Evolutionary conservation across 2,888 invertebrate genomes (phyloP).

Genomic region (Yponomeuta cagnagella): DNA sequence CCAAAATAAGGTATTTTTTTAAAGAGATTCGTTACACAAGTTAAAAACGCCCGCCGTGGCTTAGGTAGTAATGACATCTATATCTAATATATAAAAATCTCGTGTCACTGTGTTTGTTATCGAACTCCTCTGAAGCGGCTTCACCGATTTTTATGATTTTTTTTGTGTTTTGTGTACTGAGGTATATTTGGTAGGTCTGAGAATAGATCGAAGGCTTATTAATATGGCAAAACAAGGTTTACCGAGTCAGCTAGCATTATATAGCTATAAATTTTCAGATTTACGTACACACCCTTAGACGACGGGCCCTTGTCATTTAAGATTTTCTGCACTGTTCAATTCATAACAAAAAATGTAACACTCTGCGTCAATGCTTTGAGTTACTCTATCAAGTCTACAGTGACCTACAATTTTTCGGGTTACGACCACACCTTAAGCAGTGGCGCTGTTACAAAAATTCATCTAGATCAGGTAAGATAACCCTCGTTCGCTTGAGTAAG

Average conservation of each 20-base stretch:
- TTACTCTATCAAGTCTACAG: slow-evolving; percentile 65
- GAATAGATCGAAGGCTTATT: no score
- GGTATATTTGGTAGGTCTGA: no score
- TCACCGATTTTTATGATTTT: no score
- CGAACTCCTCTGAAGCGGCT: no score
- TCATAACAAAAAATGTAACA: slow-evolving; percentile 65
- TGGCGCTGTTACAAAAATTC: slow-evolving; percentile 55
- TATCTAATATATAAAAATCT: no score
- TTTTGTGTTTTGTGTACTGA: no score
- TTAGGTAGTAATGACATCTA: neutral
- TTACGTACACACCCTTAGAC: slow-evolving; percentile 70
- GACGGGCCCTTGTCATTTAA: slow-evolving; percentile 74
- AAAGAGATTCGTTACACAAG: neutral
- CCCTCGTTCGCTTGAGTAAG: no score
- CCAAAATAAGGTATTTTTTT: slow-evolving; percentile 64
- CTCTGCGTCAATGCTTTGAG: slow-evolving; percentile 71
- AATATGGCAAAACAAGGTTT: no score
- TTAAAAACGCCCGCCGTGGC: neutral
- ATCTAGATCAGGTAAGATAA: slow-evolving; percentile 54
- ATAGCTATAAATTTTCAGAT: slow-evolving; percentile 41
- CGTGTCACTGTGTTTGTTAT: no score
- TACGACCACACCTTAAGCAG: slow-evolving; percentile 51
- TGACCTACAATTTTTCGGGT: slow-evolving; percentile 62
- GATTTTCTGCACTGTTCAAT: slow-evolving; percentile 71
- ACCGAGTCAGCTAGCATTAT: neutral